These are phyloP conservation scores for Melanotaenia trifasciata DNA, from an alignment of 2,797 vertebrate species.

Conservation along the genomic window DNA sequence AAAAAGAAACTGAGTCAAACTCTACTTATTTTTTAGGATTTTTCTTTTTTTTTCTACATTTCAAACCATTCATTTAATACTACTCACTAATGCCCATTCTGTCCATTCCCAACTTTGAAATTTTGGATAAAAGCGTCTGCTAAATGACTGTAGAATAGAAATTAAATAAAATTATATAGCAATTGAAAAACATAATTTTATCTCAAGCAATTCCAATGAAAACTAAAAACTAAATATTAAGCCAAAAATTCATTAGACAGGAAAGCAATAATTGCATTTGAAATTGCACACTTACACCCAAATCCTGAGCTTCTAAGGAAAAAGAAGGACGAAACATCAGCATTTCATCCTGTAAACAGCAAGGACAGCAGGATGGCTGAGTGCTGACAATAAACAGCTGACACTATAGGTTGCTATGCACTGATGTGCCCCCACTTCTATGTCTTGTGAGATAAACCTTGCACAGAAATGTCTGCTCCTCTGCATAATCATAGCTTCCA, in stretches of 20 bases:
- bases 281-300: conserved; percentile 66
- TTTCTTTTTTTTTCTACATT: not conserved
- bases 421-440: conserved; percentile 61
- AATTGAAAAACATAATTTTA: conserved; percentile 47
- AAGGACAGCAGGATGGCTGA: conserved; percentile 80
- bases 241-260: conserved; percentile 50
- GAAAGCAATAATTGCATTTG: conserved; percentile 73
- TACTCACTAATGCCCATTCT: conserved; percentile 27
- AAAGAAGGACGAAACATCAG: conserved; percentile 77
- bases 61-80: conserved; percentile 31
- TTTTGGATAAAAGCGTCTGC: no score
- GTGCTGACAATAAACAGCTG: conserved; percentile 79
- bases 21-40: not conserved
- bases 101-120: conserved; percentile 40
- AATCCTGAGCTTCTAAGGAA: conserved; percentile 63
- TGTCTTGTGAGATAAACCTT: conserved; percentile 63
- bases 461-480: conserved; percentile 43
- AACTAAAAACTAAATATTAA: conserved; percentile 56
- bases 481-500: conserved; percentile 48
- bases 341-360: conserved; percentile 74
- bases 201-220: conserved; percentile 51
- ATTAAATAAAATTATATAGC: conserved; percentile 49
- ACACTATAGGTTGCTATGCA: conserved; percentile 68
- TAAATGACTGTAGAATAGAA: no score
- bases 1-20: not conserved